These are phyloP conservation scores for Heliconius congener DNA, from an alignment of 1,140 invertebrate genomes.

Conservation along the genomic window DNA sequence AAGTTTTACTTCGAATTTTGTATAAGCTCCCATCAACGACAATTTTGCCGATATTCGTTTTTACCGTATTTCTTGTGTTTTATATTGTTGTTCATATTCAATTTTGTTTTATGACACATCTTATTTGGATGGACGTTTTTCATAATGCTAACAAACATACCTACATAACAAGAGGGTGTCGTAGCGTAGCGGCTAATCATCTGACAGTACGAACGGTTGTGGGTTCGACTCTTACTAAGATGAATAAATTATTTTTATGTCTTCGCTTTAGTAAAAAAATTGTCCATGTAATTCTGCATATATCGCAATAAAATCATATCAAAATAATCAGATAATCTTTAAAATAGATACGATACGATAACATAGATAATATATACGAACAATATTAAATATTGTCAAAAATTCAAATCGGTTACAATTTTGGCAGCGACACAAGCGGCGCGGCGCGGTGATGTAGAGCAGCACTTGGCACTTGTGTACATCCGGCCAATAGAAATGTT, in stretches of 20 bases:
- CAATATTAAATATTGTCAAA: not conserved
- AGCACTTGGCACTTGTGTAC: not conserved
- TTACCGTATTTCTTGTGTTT: not conserved
- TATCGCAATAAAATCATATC: not conserved
- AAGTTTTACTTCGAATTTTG: slow-evolving; percentile 8
- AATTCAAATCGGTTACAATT: not conserved
- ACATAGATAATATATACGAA: not conserved
- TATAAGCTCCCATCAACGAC: not conserved
- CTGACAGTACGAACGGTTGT: too few species aligned
- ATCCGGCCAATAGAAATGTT: slow-evolving; percentile 12
- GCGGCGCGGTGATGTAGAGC: not conserved
- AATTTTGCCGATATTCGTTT: not conserved
- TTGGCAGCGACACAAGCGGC: not conserved
- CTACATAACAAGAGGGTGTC: too few species aligned
- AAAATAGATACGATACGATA: not conserved
- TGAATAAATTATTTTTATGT: too few species aligned
- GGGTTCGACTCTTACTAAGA: too few species aligned
- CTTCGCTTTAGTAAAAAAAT: too few species aligned
- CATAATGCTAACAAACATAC: not conserved
- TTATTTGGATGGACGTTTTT: not conserved
- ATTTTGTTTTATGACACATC: not conserved
- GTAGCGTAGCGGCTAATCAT: too few species aligned
- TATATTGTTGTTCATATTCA: not conserved
- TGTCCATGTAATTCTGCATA: too few species aligned
- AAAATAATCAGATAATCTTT: too few species aligned